phyloP scores from a whole-genome alignment of 2,113 vertebrate species.

The Anarrhichthys ocellatus region DNA sequence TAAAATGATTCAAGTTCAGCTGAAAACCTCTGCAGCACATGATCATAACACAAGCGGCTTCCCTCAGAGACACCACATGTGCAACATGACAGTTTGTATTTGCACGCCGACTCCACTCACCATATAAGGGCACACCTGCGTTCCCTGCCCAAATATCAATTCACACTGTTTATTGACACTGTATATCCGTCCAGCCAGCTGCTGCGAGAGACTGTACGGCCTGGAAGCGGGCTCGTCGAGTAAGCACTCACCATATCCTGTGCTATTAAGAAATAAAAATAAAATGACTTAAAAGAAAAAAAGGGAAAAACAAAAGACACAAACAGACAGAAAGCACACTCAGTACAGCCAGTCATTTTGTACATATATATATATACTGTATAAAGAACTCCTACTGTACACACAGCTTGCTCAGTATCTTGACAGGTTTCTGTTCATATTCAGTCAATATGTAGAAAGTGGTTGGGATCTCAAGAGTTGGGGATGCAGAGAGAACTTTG shows the following conservation, averaged over 20 bases:
- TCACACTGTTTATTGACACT: conserved; percentile 98
- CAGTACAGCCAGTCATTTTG: conserved; percentile 64
- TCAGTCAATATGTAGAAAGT: conserved; percentile 12
- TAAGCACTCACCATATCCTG: conserved; percentile 98
- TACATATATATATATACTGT: conserved; percentile 29
- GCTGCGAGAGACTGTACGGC: conserved; percentile 90
- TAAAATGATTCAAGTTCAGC: conserved; percentile 5
- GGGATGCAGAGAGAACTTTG: conserved; percentile 4
- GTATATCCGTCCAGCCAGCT: conserved; percentile 94
- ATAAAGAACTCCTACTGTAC: conserved; percentile 30
- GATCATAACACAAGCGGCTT: conserved; percentile 35
- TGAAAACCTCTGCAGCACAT: conserved; percentile 25
- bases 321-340: conserved; percentile 77
- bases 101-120: conserved; percentile 84
- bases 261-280: conserved; percentile 88
- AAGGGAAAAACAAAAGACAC: conserved; percentile 72
- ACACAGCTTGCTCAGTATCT: conserved; percentile 8
- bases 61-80: conserved; percentile 30
- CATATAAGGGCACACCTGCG: conserved; percentile 99
- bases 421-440: conserved; percentile 32
- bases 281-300: conserved; percentile 80
- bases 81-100: conserved; percentile 46
- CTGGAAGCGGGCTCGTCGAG: conserved; percentile 94
- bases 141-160: conserved; percentile 97
- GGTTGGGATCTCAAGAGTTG: not conserved